Base-by-base conservation (phyloP, 1,140 invertebrate species). In the Neocloeon triangulifer region DNA sequence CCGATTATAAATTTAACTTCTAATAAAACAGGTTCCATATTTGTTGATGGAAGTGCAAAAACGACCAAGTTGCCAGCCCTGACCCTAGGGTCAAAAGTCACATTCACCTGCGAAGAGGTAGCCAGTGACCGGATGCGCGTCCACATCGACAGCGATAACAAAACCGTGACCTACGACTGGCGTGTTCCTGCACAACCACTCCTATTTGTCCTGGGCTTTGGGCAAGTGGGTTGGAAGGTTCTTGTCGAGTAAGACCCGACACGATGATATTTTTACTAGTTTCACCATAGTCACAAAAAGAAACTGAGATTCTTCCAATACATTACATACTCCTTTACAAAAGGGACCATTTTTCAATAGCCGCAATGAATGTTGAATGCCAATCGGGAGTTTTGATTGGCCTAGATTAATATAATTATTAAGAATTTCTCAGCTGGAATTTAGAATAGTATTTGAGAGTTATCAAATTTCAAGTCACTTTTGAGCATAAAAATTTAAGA, bases 111-210 rank as follows among this genome's bases (percentile, higher is more conserved):
- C 32, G 41, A 41, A 32, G 33, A 35, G 12, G 34, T 38, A 13
- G 26, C 21, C 5, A 25, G 29, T 8, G 27, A 32, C n/a, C 37
- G 32, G 12, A 36, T 42, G 10, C 33, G 41, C 16, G 37, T 42
- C 10, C 36, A 42, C 15, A 39, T 42, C 16, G 41, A 42, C 19
- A 38, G 37, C 22, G 30, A 32, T n/a, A 36, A 42, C 7, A 42
- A 42, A 23, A 33, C 43, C 8, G 35, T 44, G 2, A 42, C 43
- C 2, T 44, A 41, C 13, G 43, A 43, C 23, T 42, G 41, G 39
- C 20, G 33, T 13, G 28, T 39, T 4, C 12, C 19, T 28, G 27
- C 14, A 16, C 14, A 14, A 10, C 37, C 30, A 14, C 22, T 43
- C 2, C 31, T 31, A 6, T 40, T 44, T 33, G 37, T 32, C 3